Conservation (phyloP, 2,888 invertebrate genomes). For the Tenthredo notha region DNA sequence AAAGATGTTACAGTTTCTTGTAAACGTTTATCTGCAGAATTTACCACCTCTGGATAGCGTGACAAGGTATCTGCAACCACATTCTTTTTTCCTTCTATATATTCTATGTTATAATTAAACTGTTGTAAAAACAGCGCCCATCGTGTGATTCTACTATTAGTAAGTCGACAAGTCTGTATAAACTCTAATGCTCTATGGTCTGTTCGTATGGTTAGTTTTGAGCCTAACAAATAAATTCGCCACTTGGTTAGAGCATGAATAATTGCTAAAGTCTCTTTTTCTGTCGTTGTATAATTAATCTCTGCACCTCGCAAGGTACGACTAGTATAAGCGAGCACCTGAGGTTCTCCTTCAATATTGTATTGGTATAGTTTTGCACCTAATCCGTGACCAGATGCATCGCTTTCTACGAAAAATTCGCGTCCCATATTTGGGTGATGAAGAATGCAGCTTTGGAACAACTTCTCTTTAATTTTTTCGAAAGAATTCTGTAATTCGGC, state of each 20-base stretch:
- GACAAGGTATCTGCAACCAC: slow-evolving; percentile 13
- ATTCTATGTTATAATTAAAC: slow-evolving; percentile 29
- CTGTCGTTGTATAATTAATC: slow-evolving; percentile 42
- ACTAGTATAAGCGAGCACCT: too few species aligned
- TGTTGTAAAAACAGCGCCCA: slow-evolving; percentile 51
- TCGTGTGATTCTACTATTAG: background rate
- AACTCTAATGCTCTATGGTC: slow-evolving; percentile 54
- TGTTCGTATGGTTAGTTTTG: slow-evolving; percentile 14
- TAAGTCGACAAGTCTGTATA: background rate
- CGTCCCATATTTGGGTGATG: background rate
- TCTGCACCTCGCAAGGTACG: slow-evolving; percentile 34
- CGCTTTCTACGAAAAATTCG: background rate
- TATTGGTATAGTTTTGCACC: background rate
- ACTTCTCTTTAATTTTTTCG: background rate
- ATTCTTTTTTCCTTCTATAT: slow-evolving; percentile 49
- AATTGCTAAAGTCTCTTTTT: slow-evolving; percentile 49
- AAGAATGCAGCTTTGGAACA: background rate
- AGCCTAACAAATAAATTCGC: slow-evolving; percentile 39
- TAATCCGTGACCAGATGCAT: slow-evolving; percentile 32
- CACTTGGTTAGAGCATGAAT: slow-evolving; percentile 40
- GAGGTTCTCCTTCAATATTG: background rate
- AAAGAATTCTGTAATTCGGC: too few species aligned
- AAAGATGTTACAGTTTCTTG: background rate
- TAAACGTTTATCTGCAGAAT: background rate
- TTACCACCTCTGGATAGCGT: background rate